Evolutionary conservation across 2,888 invertebrate species (phyloP).

Genomic region (Lasioglossum zephyrum): DNA sequence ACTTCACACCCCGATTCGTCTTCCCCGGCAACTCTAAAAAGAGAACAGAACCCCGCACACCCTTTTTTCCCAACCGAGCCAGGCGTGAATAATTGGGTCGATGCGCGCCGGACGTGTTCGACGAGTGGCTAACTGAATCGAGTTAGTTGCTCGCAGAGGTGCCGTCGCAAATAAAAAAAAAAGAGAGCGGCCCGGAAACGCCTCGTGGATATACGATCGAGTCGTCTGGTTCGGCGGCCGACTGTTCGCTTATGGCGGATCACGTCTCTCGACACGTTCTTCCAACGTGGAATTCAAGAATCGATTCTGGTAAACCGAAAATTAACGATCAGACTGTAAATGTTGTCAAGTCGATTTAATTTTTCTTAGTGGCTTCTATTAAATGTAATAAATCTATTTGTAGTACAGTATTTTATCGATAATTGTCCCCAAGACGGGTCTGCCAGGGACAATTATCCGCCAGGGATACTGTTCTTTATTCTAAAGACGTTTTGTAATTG

Average conservation of each 20-base stretch:
- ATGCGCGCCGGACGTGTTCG: slow-evolving; percentile 27
- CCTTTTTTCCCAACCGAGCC: slow-evolving; percentile 8
- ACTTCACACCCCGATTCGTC: slow-evolving; percentile 30
- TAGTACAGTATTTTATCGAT: too few relatives aligned
- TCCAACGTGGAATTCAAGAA: neutral
- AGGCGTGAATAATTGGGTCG: slow-evolving; percentile 47
- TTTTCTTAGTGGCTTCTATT: neutral
- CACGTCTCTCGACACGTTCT: neutral
- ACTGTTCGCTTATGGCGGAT: neutral
- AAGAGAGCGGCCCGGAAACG: neutral
- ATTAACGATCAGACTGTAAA: neutral
- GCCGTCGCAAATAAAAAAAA: neutral
- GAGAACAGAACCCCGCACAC: neutral
- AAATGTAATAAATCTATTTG: too few relatives aligned
- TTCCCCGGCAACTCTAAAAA: neutral
- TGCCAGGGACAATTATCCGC: too few relatives aligned
- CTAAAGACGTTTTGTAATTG: too few relatives aligned
- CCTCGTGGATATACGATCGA: neutral
- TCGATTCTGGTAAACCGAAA: neutral
- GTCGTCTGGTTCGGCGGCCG: neutral
- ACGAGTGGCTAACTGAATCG: slow-evolving; percentile 35
- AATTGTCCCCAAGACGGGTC: too few relatives aligned
- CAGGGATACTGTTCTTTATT: too few relatives aligned
- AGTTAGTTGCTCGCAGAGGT: slow-evolving; percentile 13
- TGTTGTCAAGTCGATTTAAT: too few relatives aligned